phyloP scores from a whole-genome alignment of 2,797 vertebrate genomes.

The Bradypodion ventrale region DNA sequence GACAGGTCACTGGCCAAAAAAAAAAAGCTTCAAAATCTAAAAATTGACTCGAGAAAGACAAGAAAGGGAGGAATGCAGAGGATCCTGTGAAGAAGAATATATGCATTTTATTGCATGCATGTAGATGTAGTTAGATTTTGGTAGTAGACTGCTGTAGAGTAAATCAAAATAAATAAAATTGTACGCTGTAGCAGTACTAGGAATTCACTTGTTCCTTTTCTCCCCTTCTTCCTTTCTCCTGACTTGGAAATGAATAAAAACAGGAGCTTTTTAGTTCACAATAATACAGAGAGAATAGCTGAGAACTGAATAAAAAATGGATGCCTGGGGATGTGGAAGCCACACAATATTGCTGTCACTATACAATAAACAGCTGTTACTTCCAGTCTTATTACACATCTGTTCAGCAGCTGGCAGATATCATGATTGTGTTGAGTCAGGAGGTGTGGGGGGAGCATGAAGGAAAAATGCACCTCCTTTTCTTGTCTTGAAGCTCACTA shows the following conservation, averaged over 20 bases:
- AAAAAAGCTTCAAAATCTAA: neutral
- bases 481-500: slow-evolving; percentile 12
- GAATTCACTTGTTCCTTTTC: neutral
- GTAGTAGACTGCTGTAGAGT: neutral
- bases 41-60: neutral
- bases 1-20: neutral
- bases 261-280: neutral
- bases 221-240: neutral
- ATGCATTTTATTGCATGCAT: too few species aligned
- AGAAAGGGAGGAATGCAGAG: neutral
- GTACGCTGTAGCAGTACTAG: neutral
- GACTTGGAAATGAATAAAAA: neutral
- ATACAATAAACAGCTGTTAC: neutral
- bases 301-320: slow-evolving; percentile 6
- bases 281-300: neutral
- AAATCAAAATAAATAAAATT: neutral
- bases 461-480: neutral
- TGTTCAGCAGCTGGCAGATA: slow-evolving; percentile 33
- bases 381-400: slow-evolving; percentile 24
- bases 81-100: too few species aligned
- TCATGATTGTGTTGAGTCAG: slow-evolving; percentile 6
- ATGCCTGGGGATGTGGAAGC: neutral
- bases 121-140: neutral
- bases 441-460: slow-evolving; percentile 12
- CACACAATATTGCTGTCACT: neutral